phyloP scores from a whole-genome alignment of 2,888 invertebrate genomes.

The Pelosia muscerda region DNA sequence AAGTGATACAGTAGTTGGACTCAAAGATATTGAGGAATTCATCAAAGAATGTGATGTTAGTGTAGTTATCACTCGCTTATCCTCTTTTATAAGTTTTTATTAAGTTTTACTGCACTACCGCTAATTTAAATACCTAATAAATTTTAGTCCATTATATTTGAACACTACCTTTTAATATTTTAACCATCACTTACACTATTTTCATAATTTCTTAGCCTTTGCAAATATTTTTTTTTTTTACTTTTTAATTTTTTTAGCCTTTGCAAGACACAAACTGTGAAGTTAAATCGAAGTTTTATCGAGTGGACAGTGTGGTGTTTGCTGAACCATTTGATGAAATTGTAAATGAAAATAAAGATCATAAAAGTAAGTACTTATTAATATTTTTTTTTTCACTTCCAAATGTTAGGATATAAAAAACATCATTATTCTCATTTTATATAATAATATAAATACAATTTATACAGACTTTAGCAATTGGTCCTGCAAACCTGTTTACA shows the following conservation, averaged over 20 bases:
- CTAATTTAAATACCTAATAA: neutral
- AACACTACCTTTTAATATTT: too few relatives aligned
- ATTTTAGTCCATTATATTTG: too few relatives aligned
- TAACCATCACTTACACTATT: too few relatives aligned
- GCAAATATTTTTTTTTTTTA: neutral
- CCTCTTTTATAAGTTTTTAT: neutral
- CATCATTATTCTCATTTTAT: too few relatives aligned
- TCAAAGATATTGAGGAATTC: slow-evolving; percentile 6
- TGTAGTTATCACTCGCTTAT: neutral
- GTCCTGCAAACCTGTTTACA: too few relatives aligned
- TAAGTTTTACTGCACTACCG: neutral
- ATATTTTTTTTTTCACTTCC: too few relatives aligned
- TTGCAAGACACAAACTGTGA: slow-evolving; percentile 16
- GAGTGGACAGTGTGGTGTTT: slow-evolving; percentile 33
- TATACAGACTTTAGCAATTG: too few relatives aligned
- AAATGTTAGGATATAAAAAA: too few relatives aligned
- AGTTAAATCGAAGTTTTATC: slow-evolving; percentile 10
- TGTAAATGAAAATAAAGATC: neutral
- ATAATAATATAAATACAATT: too few relatives aligned
- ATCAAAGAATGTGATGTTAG: slow-evolving; percentile 29
- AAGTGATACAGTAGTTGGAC: slow-evolving; percentile 1
- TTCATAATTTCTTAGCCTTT: too few relatives aligned
- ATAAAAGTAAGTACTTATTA: slow-evolving; percentile 7
- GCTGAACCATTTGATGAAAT: slow-evolving; percentile 36
- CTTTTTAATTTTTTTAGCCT: slow-evolving; percentile 33